Conservation (phyloP, 92 coral and sea anemone species). For the Parazoanthus atlanticus region DNA sequence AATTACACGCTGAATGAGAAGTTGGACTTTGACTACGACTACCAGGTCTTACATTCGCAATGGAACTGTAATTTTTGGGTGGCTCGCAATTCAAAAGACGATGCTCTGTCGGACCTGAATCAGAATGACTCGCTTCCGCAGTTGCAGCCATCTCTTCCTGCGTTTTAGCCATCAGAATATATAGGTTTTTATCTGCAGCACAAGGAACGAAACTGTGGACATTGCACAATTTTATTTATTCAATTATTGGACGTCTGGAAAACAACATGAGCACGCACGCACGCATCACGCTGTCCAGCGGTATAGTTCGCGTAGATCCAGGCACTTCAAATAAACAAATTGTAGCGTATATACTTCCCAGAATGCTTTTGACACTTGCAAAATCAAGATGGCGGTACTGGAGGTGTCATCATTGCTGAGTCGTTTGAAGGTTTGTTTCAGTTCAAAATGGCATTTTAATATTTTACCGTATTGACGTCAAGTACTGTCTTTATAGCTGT, state of each 20-base stretch:
- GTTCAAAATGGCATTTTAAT: too few relatives aligned
- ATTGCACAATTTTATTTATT: not conserved
- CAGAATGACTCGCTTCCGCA: not conserved
- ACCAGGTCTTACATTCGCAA: not conserved
- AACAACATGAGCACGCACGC: not conserved
- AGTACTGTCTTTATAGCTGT: too few relatives aligned
- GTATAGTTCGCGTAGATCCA: not conserved
- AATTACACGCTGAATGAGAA: not conserved
- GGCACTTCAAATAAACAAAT: too few relatives aligned
- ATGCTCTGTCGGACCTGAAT: not conserved
- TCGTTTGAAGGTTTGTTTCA: not conserved
- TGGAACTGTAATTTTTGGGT: not conserved
- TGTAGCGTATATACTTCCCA: not conserved
- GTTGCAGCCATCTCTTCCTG: conserved; percentile 29
- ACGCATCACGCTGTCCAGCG: not conserved
- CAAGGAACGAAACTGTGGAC: not conserved
- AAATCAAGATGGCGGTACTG: not conserved
- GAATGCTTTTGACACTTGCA: not conserved
- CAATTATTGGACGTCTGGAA: not conserved
- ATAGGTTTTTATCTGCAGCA: not conserved
- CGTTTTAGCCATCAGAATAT: not conserved
- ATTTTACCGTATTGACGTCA: too few relatives aligned
- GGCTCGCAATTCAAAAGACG: not conserved
- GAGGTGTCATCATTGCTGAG: not conserved
- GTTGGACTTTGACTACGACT: not conserved